A percentile compares a stretch with the other conserved stretches of the same genome.
These are phyloP conservation scores for Epinephelus fuscoguttatus DNA, from an alignment of 2,113 vertebrate genomes.

Conservation along the genomic window DNA sequence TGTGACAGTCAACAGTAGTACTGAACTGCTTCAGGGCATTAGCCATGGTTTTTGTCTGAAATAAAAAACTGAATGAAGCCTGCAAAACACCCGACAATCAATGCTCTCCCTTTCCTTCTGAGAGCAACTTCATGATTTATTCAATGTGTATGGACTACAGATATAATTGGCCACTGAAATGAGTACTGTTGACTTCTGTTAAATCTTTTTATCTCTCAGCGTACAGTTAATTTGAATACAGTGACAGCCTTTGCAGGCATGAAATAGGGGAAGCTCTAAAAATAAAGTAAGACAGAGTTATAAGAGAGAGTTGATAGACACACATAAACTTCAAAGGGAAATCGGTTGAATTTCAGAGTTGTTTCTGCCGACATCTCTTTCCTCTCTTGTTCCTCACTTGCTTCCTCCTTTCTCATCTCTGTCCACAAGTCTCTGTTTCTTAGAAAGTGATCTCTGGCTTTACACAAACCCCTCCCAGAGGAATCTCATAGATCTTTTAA, in stretches of 20 bases:
- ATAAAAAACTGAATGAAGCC: conserved; percentile 31
- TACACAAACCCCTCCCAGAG: background rate
- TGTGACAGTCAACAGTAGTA: conserved; percentile 3
- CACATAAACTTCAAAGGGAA: conserved; percentile 1
- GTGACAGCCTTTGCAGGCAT: conserved; percentile 7
- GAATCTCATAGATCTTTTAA: conserved; percentile 32
- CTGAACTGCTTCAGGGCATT: background rate
- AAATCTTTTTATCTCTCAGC: background rate
- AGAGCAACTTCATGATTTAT: conserved; percentile 22
- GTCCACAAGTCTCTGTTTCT: background rate
- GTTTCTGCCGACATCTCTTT: background rate
- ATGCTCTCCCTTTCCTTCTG: background rate
- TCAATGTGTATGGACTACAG: background rate
- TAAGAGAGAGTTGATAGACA: background rate
- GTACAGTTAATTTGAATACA: background rate
- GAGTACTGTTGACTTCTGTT: conserved; percentile 4
- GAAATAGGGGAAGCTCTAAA: background rate
- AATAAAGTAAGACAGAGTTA: background rate
- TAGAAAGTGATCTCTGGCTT: conserved; percentile 26
- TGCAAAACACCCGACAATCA: background rate
- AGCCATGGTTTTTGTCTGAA: conserved; percentile 12
- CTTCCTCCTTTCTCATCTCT: background rate
- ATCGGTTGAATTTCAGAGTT: background rate
- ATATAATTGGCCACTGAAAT: conserved; percentile 13
- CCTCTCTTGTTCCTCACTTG: background rate